Evolutionary conservation across 2,797 vertebrate species (phyloP), one percentile per base, ranked within the genome.

Genomic region (Melanotaenia trifasciata): DNA sequence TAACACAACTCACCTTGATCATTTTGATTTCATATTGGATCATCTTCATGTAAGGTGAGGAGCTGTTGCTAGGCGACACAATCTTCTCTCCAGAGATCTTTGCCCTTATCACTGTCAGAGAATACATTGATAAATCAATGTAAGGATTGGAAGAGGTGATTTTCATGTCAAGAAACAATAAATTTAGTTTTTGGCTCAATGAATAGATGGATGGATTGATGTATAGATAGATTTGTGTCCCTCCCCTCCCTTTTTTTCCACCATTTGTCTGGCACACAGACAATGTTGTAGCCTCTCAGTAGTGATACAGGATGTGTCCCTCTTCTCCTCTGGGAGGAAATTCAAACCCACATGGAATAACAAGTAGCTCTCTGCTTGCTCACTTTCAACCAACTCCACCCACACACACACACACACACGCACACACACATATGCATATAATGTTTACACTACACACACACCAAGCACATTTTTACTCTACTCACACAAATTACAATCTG

Each of bases 1-100:
- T 64, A 43, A 9, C 66, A 61, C 35, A 58, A 35, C 94, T 92
- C 94, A 98, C 97, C 97, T 98, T 97, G 90, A 97, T 97, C 94
- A 97, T 94, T 94, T 98, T 97, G 93, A 99, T 96, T 93, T 96
- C 96, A 84, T 98, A 98, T 85, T 94, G 96, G 92, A 97, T 96
- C 95, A 96, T 93, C 94, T 96, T 97, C 94, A 96, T 94, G 84
- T 94, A 94, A 57, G 96, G 93, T 54, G 91, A 93, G 80, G 96
- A 95, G 83, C 94, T 94, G 84, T 95, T 90, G 58, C 93, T 95
- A 89, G 94, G 94, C 86, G 96, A 94, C 90, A 97, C 94, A 81
- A 96, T 95, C 91, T 96, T 97, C 91, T 98, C 96, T 58, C 95
- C 95, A 16, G 90, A 91, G 84, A 99, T 94, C 93, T 96, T 97